Evolutionary conservation across 2,797 vertebrate species (phyloP), one percentile per base, ranked within the genome.

Genomic region (Micromesistius poutassou): DNA sequence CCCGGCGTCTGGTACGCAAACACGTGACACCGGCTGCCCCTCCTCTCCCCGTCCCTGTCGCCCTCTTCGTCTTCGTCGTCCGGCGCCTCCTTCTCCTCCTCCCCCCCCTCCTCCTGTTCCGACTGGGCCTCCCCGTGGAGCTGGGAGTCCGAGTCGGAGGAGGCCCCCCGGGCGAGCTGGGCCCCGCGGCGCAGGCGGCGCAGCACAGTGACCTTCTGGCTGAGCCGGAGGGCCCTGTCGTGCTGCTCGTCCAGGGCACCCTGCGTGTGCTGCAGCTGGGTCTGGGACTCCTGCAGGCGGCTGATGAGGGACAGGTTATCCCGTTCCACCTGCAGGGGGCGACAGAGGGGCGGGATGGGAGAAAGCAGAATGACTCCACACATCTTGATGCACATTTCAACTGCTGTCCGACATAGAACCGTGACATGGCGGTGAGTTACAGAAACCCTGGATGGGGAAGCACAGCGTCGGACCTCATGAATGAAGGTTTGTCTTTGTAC

Each of bases 171-270:
- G 87, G 72, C 30, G 2, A 77, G 77, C 4, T 72, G 72, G 28
- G 78, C 68, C 40, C 89, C 89, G 72, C 83, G 94, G 79, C 95
- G 93, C 30, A 96, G 90, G 46, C 92, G 93, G 77, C 92, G 92
- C 88, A 98, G 95, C 80, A 93, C 89, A 0, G 94, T 93, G 38
- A 98, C 94, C 0, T 94, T 96, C 83, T 97, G 95, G 0, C 93
- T 96, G 12, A 99, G 96, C 83, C 92, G 94, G 66, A 95, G 94
- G 14, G 95, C 93, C 2, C 91, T 95, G 72, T 97, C 95, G 0
- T 97, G 96, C 87, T 99, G 98, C 88, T 98, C 96, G 0, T 93
- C 95, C 78, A 99, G 93, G 5, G 96, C 97, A 22, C 94, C 96
- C 87, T 97, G 96, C 8, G 96, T 96, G 91, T 98, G 97, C 16